These are phyloP conservation scores for Pao palembangensis DNA, from an alignment of 2,113 vertebrate species.

Conservation along the genomic window DNA sequence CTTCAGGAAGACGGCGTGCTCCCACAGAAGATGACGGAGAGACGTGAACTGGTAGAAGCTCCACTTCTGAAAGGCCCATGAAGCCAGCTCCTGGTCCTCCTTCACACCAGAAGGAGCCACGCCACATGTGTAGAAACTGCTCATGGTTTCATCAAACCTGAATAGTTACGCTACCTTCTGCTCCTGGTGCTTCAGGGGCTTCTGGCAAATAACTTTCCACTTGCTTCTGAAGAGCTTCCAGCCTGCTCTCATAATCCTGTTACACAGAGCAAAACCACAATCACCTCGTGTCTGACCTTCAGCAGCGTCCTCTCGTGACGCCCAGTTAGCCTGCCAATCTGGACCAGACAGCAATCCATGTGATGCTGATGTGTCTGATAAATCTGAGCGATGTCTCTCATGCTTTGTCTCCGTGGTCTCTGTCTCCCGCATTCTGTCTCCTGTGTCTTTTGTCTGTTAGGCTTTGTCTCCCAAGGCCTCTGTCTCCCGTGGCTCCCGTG, in stretches of 20 bases:
- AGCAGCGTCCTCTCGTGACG: too few relatives aligned
- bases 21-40: slow-evolving; percentile 92
- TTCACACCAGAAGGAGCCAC: slow-evolving; percentile 78
- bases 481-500: too few relatives aligned
- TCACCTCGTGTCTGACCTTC: too few relatives aligned
- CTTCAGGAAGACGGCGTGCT: slow-evolving; percentile 95
- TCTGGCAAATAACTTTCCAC: slow-evolving; percentile 90
- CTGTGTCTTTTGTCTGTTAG: too few relatives aligned
- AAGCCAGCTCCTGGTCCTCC: slow-evolving; percentile 86
- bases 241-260: slow-evolving; percentile 95
- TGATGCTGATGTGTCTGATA: too few relatives aligned
- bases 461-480: too few relatives aligned
- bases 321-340: too few relatives aligned
- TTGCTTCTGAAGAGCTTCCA: slow-evolving; percentile 95
- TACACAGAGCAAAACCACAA: not conserved
- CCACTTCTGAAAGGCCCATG: slow-evolving; percentile 97
- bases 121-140: slow-evolving; percentile 41
- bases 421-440: too few relatives aligned
- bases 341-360: too few relatives aligned
- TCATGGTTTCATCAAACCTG: not conserved
- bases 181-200: slow-evolving; percentile 84
- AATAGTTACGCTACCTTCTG: slow-evolving; percentile 81
- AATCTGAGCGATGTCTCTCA: too few relatives aligned
- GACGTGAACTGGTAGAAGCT: slow-evolving; percentile 98
- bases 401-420: too few relatives aligned